These are phyloP conservation scores for Dendroctonus valens DNA, from an alignment of 1,140 invertebrate genomes.

Conservation along the genomic window DNA sequence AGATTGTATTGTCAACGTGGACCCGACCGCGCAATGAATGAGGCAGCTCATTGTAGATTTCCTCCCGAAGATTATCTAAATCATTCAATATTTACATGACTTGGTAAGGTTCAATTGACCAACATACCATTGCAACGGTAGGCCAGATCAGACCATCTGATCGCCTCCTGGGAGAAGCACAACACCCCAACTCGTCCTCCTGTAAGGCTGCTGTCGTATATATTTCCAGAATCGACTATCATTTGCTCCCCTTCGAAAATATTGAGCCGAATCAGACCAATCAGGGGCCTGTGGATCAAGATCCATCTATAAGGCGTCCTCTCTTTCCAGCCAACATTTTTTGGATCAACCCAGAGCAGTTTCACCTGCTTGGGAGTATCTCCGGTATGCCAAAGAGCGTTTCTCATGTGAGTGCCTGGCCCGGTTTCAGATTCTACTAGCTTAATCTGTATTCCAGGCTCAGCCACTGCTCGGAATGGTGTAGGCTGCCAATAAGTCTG, in stretches of 20 bases:
- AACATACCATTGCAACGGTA: slow-evolving; percentile 91
- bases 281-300: slow-evolving; percentile 84
- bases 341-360: slow-evolving; percentile 90
- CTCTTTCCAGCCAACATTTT: slow-evolving; percentile 90
- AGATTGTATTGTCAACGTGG: slow-evolving; percentile 58
- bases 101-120: background rate
- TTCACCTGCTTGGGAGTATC: slow-evolving; percentile 86
- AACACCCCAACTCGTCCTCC: slow-evolving; percentile 92
- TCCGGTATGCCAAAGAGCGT: slow-evolving; percentile 93
- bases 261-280: slow-evolving; percentile 86
- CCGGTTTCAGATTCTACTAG: slow-evolving; percentile 87
- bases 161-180: slow-evolving; percentile 95
- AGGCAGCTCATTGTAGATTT: slow-evolving; percentile 77
- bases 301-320: slow-evolving; percentile 92
- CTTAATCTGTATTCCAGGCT: slow-evolving; percentile 92
- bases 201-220: slow-evolving; percentile 84
- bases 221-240: slow-evolving; percentile 89
- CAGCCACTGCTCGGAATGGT: slow-evolving; percentile 88
- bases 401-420: slow-evolving; percentile 85
- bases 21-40: slow-evolving; percentile 66
- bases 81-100: background rate
- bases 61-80: slow-evolving; percentile 77
- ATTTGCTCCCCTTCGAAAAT: slow-evolving; percentile 84
- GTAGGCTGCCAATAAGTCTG: slow-evolving; percentile 93
- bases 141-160: slow-evolving; percentile 95